Conservation (phyloP, 2,888 invertebrate species). For the Meiosimyza decipiens region DNA sequence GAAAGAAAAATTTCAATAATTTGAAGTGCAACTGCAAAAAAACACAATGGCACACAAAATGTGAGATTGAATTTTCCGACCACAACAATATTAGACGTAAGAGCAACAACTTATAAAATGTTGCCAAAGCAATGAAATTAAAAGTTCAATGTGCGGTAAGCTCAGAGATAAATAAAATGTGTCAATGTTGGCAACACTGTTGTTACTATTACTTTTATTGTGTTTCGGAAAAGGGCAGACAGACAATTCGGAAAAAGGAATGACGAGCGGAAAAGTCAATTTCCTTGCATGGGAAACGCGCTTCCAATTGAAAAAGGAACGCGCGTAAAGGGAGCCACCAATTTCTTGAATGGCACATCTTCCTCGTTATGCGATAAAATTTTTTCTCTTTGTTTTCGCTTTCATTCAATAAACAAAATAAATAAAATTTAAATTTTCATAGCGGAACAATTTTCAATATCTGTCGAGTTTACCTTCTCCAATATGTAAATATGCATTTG, state of each 20-base stretch:
- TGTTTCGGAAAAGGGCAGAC: neutral
- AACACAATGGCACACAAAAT: neutral
- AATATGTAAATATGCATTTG: no score
- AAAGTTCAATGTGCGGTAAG: neutral
- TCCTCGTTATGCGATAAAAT: no score
- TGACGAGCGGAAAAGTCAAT: no score
- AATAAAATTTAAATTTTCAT: no score
- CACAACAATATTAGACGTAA: neutral
- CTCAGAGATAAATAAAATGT: neutral
- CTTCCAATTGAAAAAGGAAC: neutral
- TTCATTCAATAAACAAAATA: no score
- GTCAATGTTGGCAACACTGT: constrained; percentile 34
- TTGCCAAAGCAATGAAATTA: neutral
- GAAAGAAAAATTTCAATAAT: no score
- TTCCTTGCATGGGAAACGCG: neutral
- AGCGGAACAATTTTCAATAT: no score
- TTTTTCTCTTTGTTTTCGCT: no score
- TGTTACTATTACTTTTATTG: constrained; percentile 37
- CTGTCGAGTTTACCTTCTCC: no score
- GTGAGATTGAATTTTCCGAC: constrained; percentile 19
- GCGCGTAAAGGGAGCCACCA: neutral
- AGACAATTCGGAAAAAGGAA: no score
- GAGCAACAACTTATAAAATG: neutral
- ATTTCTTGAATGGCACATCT: neutral
- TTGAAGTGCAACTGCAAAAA: neutral